Evolutionary conservation across 2,888 invertebrate genomes (phyloP).

Genomic region (Noctua fimbriata): DNA sequence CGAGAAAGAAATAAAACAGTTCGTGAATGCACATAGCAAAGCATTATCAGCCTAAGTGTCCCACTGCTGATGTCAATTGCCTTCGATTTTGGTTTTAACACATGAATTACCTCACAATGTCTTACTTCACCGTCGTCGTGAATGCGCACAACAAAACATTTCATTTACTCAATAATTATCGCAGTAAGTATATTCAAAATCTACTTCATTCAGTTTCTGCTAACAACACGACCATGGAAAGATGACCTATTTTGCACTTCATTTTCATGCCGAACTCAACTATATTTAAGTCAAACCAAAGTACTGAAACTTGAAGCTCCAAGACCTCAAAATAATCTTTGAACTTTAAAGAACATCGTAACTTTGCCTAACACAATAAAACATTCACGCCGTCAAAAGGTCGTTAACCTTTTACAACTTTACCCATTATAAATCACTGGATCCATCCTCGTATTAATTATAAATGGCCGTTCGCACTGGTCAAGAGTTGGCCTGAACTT

Average conservation of each 20-base stretch:
- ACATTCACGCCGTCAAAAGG: constrained; percentile 63
- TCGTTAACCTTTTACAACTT: constrained; percentile 62
- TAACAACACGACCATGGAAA: background rate
- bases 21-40: background rate
- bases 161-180: background rate
- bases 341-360: constrained; percentile 38
- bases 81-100: background rate
- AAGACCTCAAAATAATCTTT: constrained; percentile 24
- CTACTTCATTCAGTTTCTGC: background rate
- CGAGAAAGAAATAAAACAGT: background rate
- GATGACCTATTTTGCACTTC: background rate
- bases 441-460: constrained; percentile 50
- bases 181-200: background rate
- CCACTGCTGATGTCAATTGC: background rate
- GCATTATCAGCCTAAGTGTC: background rate
- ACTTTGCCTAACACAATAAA: constrained; percentile 36
- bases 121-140: background rate
- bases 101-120: background rate
- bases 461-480: constrained; percentile 37
- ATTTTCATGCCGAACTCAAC: constrained; percentile 14
- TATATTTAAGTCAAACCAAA: constrained; percentile 20
- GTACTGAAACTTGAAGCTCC: constrained; percentile 8
- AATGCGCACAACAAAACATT: background rate
- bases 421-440: constrained; percentile 63
- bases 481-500: constrained; percentile 60